Evolutionary conservation across 1,140 invertebrate species (phyloP).

Genomic region (Venturia canescens): DNA sequence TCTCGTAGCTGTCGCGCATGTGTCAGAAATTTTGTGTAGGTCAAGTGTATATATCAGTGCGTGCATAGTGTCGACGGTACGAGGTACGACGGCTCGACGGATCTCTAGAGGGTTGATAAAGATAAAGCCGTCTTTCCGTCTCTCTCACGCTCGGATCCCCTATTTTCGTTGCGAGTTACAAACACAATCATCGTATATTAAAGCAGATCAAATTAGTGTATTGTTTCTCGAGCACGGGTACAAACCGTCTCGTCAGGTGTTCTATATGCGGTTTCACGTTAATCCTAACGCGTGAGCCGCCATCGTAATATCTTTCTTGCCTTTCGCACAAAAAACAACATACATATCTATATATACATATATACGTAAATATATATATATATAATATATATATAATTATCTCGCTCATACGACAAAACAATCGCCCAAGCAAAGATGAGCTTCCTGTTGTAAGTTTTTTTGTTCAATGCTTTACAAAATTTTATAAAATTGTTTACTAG

Average conservation of each 20-base stretch:
- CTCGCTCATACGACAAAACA: slow-evolving; percentile 39
- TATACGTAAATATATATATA: slow-evolving; percentile 30
- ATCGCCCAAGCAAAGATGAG: slow-evolving; percentile 47
- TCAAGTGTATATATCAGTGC: too few species aligned
- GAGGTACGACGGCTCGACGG: too few species aligned
- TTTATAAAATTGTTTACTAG: too few species aligned
- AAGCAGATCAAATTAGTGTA: neutral
- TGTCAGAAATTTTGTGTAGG: too few species aligned
- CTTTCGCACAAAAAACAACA: slow-evolving; percentile 24
- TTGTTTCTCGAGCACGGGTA: neutral
- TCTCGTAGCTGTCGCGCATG: too few species aligned
- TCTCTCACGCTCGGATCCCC: too few species aligned
- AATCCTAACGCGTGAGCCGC: neutral
- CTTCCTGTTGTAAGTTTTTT: slow-evolving; percentile 55
- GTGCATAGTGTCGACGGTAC: too few species aligned
- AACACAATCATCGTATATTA: too few species aligned
- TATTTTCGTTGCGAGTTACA: too few species aligned
- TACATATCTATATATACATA: slow-evolving; percentile 6
- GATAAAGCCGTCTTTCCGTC: too few species aligned
- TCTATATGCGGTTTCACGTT: slow-evolving; percentile 19
- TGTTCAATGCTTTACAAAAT: slow-evolving; percentile 7
- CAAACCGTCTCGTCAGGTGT: neutral
- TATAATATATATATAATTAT: slow-evolving; percentile 23
- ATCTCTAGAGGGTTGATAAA: too few species aligned
- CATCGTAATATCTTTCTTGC: slow-evolving; percentile 22